phyloP scores from a whole-genome alignment of 2,797 vertebrate species.

The Muscicapa comitata region DNA sequence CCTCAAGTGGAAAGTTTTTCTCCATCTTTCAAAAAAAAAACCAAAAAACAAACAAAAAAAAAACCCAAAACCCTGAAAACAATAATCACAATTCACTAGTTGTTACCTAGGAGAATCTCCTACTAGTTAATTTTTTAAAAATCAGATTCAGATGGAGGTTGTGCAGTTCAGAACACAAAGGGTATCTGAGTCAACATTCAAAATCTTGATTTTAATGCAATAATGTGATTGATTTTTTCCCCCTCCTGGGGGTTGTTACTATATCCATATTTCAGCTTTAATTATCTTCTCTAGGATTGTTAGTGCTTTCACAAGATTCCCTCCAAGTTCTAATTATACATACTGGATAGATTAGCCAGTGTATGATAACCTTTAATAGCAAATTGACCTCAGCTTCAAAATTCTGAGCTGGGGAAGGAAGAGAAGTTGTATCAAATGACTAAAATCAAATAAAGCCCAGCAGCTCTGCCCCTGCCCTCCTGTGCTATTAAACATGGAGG shows the following conservation, averaged over 20 bases:
- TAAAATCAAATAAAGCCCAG: neutral
- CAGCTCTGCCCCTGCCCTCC: neutral
- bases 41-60: too few species aligned
- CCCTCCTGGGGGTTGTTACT: neutral
- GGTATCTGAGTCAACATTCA: neutral
- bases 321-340: neutral
- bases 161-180: neutral
- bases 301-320: neutral
- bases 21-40: neutral
- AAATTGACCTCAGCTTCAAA: neutral
- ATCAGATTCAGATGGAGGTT: neutral
- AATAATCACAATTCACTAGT: neutral
- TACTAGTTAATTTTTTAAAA: neutral
- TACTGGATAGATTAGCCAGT: neutral
- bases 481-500: neutral
- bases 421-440: neutral
- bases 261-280: neutral
- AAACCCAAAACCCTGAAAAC: too few species aligned
- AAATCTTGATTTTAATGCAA: neutral
- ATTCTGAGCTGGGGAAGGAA: neutral
- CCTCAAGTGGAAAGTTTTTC: fast-evolving
- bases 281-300: neutral
- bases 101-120: neutral
- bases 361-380: neutral
- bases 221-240: neutral